A percentile compares a stretch with the other conserved stretches of the same genome.
These are phyloP conservation scores for Acleris laterana DNA, from an alignment of 2,888 invertebrate genomes.

Conservation along the genomic window DNA sequence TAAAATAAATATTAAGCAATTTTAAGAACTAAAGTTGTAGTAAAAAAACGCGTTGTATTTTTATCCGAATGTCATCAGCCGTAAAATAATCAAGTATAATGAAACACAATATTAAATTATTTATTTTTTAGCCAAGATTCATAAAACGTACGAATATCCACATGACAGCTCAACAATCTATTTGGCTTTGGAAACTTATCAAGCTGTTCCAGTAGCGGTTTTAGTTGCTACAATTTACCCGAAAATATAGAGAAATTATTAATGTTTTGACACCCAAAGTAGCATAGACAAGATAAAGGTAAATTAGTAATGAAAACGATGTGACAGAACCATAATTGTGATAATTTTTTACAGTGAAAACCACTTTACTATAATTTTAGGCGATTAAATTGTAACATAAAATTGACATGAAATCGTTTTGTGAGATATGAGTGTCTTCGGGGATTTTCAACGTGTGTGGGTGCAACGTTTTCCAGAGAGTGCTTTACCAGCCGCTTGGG, in stretches of 20 bases:
- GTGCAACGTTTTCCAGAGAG: constrained; percentile 95
- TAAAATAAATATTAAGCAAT: too few species aligned
- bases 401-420: constrained; percentile 83
- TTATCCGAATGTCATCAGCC: too few species aligned
- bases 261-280: constrained; percentile 32
- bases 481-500: constrained; percentile 95
- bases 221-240: background rate
- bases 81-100: too few species aligned
- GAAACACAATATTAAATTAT: too few species aligned
- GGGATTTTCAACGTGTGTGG: constrained; percentile 96
- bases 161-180: too few species aligned
- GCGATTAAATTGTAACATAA: constrained; percentile 67
- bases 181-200: background rate
- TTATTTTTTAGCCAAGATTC: too few species aligned
- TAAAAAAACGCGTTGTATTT: too few species aligned
- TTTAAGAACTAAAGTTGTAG: too few species aligned
- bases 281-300: constrained; percentile 32
- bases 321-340: constrained; percentile 39
- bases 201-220: constrained; percentile 9
- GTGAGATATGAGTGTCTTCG: constrained; percentile 92
- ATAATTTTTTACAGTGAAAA: constrained; percentile 37
- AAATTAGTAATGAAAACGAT: constrained; percentile 37
- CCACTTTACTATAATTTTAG: constrained; percentile 41
- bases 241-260: constrained; percentile 11
- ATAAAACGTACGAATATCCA: too few species aligned